These are phyloP conservation scores for Coenonympha glycerion DNA, from an alignment of 2,888 invertebrate genomes.

Conservation along the genomic window DNA sequence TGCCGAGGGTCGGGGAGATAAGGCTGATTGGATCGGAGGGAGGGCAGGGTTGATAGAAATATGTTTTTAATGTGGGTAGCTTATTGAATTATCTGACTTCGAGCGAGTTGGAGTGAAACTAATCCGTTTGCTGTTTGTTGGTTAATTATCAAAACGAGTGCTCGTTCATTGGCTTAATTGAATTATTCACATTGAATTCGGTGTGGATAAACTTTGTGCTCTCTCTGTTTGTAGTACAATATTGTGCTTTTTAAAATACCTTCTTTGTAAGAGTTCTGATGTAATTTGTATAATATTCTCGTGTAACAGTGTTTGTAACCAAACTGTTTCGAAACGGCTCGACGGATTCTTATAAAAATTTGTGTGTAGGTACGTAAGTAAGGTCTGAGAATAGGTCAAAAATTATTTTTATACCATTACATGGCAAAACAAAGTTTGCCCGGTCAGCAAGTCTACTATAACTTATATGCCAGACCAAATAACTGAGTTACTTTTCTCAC, in stretches of 20 bases:
- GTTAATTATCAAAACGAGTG: slow-evolving; percentile 45
- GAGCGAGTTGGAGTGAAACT: slow-evolving; percentile 57
- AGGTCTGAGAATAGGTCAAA: too few relatives aligned
- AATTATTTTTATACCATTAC: too few relatives aligned
- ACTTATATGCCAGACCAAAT: too few relatives aligned
- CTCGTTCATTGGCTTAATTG: slow-evolving; percentile 44
- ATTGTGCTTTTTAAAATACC: neutral
- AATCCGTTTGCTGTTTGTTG: slow-evolving; percentile 53
- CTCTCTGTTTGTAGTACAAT: neutral
- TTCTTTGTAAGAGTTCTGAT: too few relatives aligned
- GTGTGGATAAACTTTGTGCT: neutral
- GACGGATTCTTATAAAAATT: too few relatives aligned
- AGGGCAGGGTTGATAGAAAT: slow-evolving; percentile 63
- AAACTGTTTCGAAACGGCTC: too few relatives aligned
- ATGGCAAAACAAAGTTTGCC: too few relatives aligned
- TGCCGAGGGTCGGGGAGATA: slow-evolving; percentile 68
- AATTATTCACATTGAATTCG: slow-evolving; percentile 23
- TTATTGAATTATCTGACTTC: slow-evolving; percentile 71
- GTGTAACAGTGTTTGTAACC: too few relatives aligned
- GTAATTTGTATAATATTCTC: too few relatives aligned
- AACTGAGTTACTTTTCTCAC: too few relatives aligned
- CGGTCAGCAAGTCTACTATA: too few relatives aligned
- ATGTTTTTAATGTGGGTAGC: slow-evolving; percentile 74
- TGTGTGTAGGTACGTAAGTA: too few relatives aligned
- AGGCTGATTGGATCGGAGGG: slow-evolving; percentile 68